phyloP scores from a whole-genome alignment of 2,113 vertebrate species.

The Thermophis baileyi region DNA sequence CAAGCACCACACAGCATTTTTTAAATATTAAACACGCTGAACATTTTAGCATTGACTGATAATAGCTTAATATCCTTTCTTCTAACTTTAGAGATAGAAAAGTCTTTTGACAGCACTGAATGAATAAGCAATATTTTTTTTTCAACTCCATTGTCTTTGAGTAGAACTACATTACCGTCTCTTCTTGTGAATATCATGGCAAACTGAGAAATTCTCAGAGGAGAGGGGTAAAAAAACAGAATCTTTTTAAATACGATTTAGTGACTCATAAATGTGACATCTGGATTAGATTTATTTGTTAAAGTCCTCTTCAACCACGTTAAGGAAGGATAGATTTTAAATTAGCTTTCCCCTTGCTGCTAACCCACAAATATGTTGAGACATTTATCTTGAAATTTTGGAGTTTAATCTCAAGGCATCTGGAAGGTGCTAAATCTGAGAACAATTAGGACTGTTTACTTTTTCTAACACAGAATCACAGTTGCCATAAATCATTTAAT shows the following conservation, averaged over 20 bases:
- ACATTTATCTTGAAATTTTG: neutral
- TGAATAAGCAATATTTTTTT: neutral
- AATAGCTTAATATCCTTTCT: slow-evolving; percentile 18
- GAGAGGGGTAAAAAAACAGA: neutral
- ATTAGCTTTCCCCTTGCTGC: neutral
- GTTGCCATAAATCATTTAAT: neutral
- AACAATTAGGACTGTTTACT: neutral
- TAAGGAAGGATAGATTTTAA: neutral
- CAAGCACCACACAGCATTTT: slow-evolving; percentile 23
- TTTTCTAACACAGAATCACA: neutral
- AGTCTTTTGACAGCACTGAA: neutral
- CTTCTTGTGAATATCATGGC: neutral
- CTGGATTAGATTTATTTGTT: neutral
- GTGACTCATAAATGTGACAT: neutral
- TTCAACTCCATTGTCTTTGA: neutral
- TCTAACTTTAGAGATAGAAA: neutral
- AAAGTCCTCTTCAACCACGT: neutral
- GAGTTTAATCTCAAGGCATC: neutral
- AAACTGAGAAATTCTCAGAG: neutral
- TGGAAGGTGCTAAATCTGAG: neutral
- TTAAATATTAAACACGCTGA: slow-evolving; percentile 29
- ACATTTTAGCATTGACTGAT: neutral
- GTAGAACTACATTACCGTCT: neutral
- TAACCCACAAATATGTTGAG: neutral
- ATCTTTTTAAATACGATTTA: neutral